Conservation (phyloP, 2,888 invertebrate genomes). For the Melolontha melolontha region DNA sequence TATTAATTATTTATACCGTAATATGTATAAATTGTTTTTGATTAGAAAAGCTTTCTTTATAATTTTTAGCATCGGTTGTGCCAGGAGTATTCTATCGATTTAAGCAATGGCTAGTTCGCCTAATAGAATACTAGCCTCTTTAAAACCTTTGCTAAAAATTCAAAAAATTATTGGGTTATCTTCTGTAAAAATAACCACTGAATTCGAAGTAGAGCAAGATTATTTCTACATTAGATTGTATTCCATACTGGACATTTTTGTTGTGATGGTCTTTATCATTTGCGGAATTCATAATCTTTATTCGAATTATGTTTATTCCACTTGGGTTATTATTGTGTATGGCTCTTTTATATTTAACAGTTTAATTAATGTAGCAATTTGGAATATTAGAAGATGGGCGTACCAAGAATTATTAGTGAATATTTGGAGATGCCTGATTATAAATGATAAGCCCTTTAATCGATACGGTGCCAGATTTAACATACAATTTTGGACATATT, state of each 20-base stretch:
- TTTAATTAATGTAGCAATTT: background rate
- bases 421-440: conserved; percentile 15
- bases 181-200: background rate
- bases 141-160: conserved; percentile 10
- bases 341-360: background rate
- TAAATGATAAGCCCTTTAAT: conserved; percentile 9
- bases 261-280: background rate
- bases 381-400: conserved; percentile 23
- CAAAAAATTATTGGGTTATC: conserved; percentile 6
- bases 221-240: background rate
- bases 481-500: background rate
- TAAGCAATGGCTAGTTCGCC: background rate
- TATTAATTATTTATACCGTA: too few species aligned
- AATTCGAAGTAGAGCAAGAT: conserved; percentile 1
- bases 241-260: background rate
- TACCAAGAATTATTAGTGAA: background rate
- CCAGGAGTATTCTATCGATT: background rate
- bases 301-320: background rate
- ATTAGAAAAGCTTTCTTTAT: background rate
- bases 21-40: background rate
- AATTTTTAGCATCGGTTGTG: background rate
- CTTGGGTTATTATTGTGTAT: conserved; percentile 11
- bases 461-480: conserved; percentile 8
- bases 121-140: background rate
- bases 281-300: background rate